phyloP scores from a whole-genome alignment of 2,888 invertebrate genomes.

The Agriopis aurantiaria region DNA sequence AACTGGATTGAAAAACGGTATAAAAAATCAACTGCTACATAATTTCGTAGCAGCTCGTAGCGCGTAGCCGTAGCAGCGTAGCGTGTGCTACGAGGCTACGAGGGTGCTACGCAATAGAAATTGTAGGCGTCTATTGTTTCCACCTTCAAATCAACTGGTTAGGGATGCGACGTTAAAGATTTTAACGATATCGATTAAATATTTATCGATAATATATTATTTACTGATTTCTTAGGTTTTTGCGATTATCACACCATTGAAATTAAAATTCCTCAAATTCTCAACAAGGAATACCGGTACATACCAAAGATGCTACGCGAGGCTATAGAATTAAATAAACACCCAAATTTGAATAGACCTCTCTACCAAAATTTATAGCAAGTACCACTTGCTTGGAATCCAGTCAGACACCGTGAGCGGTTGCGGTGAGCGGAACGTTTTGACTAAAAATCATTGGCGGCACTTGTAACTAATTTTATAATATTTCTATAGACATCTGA shows the following conservation, averaged over 20 bases:
- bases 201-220: not conserved
- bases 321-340: too few species aligned
- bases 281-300: too few species aligned
- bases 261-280: too few species aligned
- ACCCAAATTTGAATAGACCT: too few species aligned
- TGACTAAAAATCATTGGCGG: too few species aligned
- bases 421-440: too few species aligned
- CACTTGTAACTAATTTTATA: too few species aligned
- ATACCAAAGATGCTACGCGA: too few species aligned
- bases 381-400: too few species aligned
- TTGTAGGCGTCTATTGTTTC: conserved; percentile 55
- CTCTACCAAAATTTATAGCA: too few species aligned
- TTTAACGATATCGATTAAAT: conserved; percentile 35
- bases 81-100: conserved; percentile 23
- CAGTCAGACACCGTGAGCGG: too few species aligned
- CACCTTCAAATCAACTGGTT: conserved; percentile 56
- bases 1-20: not conserved
- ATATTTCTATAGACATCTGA: not conserved
- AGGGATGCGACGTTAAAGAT: conserved; percentile 42
- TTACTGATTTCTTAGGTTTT: not conserved
- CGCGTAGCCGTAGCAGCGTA: conserved; percentile 21
- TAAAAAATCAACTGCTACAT: conserved; percentile 9
- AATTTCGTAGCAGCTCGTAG: conserved; percentile 4
- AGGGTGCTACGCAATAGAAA: conserved; percentile 41
- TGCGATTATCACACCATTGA: too few species aligned